A percentile compares a stretch with the other conserved stretches of the same genome.
phyloP scores from a whole-genome alignment of 2,888 invertebrate genomes.

The Axea sp. region DNA sequence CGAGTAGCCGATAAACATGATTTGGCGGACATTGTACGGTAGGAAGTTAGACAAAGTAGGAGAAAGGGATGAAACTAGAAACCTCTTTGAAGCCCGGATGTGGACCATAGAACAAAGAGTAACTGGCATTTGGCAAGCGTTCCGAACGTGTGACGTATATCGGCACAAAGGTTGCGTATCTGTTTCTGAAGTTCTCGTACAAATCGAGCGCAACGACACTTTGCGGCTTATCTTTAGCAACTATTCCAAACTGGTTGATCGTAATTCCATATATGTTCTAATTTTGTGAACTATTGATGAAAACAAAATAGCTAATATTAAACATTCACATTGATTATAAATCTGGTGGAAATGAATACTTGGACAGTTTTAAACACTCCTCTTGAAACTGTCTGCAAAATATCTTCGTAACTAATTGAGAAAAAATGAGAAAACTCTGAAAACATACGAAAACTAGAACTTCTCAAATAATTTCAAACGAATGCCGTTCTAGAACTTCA shows the following conservation, averaged over 20 bases:
- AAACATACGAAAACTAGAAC: no score
- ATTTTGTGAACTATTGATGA: background rate
- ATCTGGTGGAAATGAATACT: no score
- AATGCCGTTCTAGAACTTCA: no score
- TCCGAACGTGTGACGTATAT: constrained; percentile 56
- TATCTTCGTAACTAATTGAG: no score
- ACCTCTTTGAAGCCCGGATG: constrained; percentile 62
- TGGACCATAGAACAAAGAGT: constrained; percentile 61
- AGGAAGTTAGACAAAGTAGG: constrained; percentile 54
- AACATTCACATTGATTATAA: no score
- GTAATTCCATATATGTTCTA: constrained; percentile 13
- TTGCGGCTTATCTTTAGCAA: constrained; percentile 30
- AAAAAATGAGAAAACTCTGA: no score
- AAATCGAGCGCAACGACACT: constrained; percentile 40
- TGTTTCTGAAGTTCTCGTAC: constrained; percentile 53
- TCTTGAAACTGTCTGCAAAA: no score
- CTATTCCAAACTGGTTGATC: constrained; percentile 5
- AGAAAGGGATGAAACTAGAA: constrained; percentile 54
- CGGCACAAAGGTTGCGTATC: constrained; percentile 59
- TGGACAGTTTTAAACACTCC: no score
- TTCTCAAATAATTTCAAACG: no score
- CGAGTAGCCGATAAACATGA: constrained; percentile 59
- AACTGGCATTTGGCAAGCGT: constrained; percentile 59
- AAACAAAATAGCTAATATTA: constrained; percentile 5
- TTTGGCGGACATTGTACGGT: constrained; percentile 39